Conservation (phyloP, 2,797 vertebrate genomes). For the Xiphophorus birchmanni region DNA sequence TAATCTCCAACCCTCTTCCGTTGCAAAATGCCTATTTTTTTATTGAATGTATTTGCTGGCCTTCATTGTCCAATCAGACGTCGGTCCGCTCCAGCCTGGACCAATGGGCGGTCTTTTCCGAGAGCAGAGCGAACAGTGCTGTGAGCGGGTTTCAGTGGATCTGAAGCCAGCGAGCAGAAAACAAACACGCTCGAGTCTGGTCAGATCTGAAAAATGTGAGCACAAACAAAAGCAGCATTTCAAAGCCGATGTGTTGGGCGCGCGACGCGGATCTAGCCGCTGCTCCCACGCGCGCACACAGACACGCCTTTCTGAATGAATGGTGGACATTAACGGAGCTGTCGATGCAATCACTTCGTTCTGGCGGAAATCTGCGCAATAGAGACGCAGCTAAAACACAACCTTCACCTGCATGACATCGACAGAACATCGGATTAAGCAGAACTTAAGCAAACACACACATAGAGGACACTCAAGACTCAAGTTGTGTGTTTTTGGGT, state of each 20-base stretch:
- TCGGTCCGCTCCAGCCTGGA: conserved; percentile 51
- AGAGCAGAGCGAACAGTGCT: conserved; percentile 16
- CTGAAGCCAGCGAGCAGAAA: neutral
- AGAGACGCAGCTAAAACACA: neutral
- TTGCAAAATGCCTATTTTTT: conserved; percentile 5
- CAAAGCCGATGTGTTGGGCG: neutral
- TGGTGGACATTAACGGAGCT: neutral
- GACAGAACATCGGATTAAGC: neutral
- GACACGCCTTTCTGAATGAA: neutral
- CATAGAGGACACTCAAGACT: too few relatives aligned
- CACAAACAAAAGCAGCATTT: neutral
- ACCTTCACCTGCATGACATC: neutral
- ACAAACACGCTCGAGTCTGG: neutral
- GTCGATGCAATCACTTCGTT: neutral
- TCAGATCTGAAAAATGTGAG: conserved; percentile 10
- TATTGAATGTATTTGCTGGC: neutral
- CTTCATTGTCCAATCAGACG: conserved; percentile 60
- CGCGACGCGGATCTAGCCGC: neutral
- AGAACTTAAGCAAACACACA: neutral
- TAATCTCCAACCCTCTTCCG: neutral
- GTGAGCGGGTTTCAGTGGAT: conserved; percentile 19
- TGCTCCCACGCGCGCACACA: neutral
- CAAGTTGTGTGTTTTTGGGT: too few relatives aligned
- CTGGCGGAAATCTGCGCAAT: neutral
- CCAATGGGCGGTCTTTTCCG: conserved; percentile 47